These are phyloP conservation scores for Tautogolabrus adspersus DNA, from an alignment of 2,113 vertebrate species.

Conservation along the genomic window DNA sequence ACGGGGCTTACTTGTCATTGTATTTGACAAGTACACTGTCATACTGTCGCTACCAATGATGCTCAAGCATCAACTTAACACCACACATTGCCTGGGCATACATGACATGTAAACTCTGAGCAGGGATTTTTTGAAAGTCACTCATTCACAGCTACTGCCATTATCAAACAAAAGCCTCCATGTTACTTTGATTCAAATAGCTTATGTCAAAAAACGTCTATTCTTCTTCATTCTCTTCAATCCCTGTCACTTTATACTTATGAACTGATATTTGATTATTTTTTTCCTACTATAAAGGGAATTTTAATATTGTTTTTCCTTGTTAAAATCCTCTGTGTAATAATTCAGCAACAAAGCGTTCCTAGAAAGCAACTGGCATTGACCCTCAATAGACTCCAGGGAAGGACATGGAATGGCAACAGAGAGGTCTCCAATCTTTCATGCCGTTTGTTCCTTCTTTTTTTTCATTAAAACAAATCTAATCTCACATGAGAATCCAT, in stretches of 20 bases:
- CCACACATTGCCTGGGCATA: slow-evolving; percentile 35
- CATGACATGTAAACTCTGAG: slow-evolving; percentile 29
- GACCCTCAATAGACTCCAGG: slow-evolving; percentile 18
- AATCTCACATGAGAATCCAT: slow-evolving; percentile 42
- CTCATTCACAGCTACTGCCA: slow-evolving; percentile 13
- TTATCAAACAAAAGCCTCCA: not conserved
- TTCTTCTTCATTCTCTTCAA: not conserved
- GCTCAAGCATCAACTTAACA: slow-evolving; percentile 59
- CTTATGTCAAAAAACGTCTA: not conserved
- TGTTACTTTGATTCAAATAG: not conserved
- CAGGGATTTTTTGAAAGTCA: slow-evolving; percentile 67
- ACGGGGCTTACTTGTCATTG: slow-evolving; percentile 66
- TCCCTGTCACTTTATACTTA: not conserved
- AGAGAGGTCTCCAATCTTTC: slow-evolving; percentile 45
- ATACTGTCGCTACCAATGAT: slow-evolving; percentile 71
- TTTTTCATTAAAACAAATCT: slow-evolving; percentile 16
- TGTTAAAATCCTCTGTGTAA: not conserved
- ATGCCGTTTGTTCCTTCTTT: slow-evolving; percentile 34
- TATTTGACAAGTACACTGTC: slow-evolving; percentile 72
- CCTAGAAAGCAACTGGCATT: slow-evolving; percentile 34
- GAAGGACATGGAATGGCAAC: slow-evolving; percentile 50
- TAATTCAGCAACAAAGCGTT: not conserved
- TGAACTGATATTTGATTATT: not conserved
- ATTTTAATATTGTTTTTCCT: slow-evolving; percentile 4
- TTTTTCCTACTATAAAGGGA: not conserved